Conservation (phyloP, 2,888 invertebrate genomes). For the Xylophagus ater region DNA sequence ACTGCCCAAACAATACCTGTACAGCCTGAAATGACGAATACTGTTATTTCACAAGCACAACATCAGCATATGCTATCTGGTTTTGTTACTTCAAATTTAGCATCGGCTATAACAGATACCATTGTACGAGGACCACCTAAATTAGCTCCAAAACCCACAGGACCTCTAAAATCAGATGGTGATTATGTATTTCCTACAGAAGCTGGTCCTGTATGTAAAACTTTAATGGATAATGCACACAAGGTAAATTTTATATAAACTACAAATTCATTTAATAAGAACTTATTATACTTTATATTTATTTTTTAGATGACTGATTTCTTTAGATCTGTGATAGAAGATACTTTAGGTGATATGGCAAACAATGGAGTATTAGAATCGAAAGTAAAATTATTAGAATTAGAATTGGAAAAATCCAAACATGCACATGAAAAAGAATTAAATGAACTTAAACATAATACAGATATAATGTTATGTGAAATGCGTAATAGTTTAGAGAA, state of each 20-base stretch:
- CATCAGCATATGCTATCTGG: conserved; percentile 35
- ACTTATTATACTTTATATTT: not conserved
- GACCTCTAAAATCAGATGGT: conserved; percentile 38
- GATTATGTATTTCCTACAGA: conserved; percentile 41
- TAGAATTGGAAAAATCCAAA: conserved; percentile 58
- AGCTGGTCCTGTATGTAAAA: conserved; percentile 47
- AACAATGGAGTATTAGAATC: conserved; percentile 45
- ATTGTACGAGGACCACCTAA: conserved; percentile 37
- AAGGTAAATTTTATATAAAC: conserved; percentile 39
- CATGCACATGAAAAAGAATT: conserved; percentile 66
- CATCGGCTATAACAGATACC: conserved; percentile 30
- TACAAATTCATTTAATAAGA: not conserved
- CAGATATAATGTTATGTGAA: conserved; percentile 55
- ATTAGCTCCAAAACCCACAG: conserved; percentile 40
- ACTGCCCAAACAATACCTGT: conserved; percentile 1
- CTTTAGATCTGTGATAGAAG: conserved; percentile 58
- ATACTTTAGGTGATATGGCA: conserved; percentile 52
- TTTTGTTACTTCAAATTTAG: conserved; percentile 29
- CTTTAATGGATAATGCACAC: conserved; percentile 47
- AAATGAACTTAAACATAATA: conserved; percentile 53
- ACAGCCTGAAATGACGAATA: not conserved
- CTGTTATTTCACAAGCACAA: not conserved
- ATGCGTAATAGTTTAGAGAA: conserved; percentile 57
- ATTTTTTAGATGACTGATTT: conserved; percentile 51
- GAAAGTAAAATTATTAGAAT: conserved; percentile 46